Conservation (phyloP, 2,797 vertebrate genomes). For the Chelon labrosus region DNA sequence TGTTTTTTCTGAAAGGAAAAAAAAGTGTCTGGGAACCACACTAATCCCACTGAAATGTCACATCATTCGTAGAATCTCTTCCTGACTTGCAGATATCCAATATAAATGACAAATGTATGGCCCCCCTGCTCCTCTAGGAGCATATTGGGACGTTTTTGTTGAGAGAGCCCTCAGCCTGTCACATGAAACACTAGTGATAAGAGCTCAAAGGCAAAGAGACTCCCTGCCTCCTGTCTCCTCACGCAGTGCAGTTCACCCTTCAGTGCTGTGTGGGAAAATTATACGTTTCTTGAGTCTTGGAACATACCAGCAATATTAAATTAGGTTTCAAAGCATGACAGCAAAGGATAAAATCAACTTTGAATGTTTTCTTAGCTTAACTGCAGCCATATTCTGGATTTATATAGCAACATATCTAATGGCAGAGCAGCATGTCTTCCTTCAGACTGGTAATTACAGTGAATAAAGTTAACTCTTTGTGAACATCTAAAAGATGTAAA, state of each 20-base stretch:
- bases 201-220: slow-evolving; percentile 50
- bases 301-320: slow-evolving; percentile 57
- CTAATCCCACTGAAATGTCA: slow-evolving; percentile 20
- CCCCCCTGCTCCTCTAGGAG: neutral
- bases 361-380: slow-evolving; percentile 30
- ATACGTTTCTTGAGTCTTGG: slow-evolving; percentile 54
- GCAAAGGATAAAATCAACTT: slow-evolving; percentile 26
- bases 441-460: slow-evolving; percentile 4
- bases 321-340: slow-evolving; percentile 35
- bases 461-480: neutral
- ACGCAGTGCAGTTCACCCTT: slow-evolving; percentile 26
- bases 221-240: slow-evolving; percentile 15
- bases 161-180: slow-evolving; percentile 54
- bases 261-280: slow-evolving; percentile 56
- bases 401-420: neutral
- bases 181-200: slow-evolving; percentile 60
- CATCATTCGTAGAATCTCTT: slow-evolving; percentile 6
- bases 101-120: neutral
- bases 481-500: neutral
- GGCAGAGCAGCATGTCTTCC: neutral
- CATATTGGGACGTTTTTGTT: slow-evolving; percentile 47
- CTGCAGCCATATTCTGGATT: slow-evolving; percentile 33
- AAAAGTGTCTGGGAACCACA: slow-evolving; percentile 50
- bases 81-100: slow-evolving; percentile 10
- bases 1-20: slow-evolving; percentile 52